Evolutionary conservation across 2,797 vertebrate species (phyloP).

Genomic region (Falco columbarius): DNA sequence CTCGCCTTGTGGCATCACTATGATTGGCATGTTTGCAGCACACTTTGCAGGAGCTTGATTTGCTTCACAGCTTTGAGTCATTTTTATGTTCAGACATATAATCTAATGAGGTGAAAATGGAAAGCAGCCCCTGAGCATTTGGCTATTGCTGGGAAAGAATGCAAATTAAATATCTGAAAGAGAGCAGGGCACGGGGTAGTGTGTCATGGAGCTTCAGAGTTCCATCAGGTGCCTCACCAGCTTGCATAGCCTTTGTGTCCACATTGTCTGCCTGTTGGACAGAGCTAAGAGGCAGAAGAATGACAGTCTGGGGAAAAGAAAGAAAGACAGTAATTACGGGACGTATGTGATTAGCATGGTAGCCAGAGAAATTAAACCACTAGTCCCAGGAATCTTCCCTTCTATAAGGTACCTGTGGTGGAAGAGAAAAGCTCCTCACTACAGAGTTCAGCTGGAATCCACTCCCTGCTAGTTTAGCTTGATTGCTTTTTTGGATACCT

Average conservation of each 20-base stretch:
- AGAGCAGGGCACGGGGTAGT: constrained; percentile 29
- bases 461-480: constrained; percentile 88
- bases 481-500: constrained; percentile 92
- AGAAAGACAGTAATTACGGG: constrained; percentile 84
- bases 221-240: constrained; percentile 81
- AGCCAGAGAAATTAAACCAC: constrained; percentile 93
- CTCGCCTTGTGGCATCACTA: constrained; percentile 74
- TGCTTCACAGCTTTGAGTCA: constrained; percentile 70
- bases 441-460: constrained; percentile 84
- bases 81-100: constrained; percentile 71
- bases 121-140: constrained; percentile 71
- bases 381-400: constrained; percentile 89
- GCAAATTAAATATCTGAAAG: constrained; percentile 79
- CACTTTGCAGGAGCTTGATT: constrained; percentile 80
- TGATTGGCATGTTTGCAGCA: constrained; percentile 83
- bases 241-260: constrained; percentile 77
- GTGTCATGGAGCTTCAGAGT: constrained; percentile 45
- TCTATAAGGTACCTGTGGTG: constrained; percentile 84
- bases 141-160: constrained; percentile 80
- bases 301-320: constrained; percentile 80
- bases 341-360: constrained; percentile 88
- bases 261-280: constrained; percentile 76
- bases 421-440: constrained; percentile 83
- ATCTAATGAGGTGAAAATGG: constrained; percentile 76
- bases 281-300: constrained; percentile 78